Evolutionary conservation across 2,797 vertebrate genomes (phyloP).

Genomic region (Lepus townsendii): DNA sequence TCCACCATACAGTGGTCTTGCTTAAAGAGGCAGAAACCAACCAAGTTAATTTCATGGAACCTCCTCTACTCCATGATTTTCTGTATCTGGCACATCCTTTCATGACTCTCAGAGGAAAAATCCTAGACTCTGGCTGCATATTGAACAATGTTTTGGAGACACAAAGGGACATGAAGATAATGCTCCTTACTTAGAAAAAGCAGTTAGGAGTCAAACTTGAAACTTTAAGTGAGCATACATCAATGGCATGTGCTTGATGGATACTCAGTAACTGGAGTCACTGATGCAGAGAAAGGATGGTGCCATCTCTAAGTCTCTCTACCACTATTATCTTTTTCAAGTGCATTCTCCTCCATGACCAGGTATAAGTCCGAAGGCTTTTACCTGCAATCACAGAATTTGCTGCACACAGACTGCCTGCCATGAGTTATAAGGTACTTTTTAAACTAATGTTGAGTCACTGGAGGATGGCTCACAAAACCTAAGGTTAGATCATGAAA

Average conservation of each 20-base stretch:
- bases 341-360: not conserved
- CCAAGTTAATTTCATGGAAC: not conserved
- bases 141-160: slow-evolving; percentile 17
- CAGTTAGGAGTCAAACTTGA: slow-evolving; percentile 46
- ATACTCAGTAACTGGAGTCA: slow-evolving; percentile 42
- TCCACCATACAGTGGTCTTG: not conserved
- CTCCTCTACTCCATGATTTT: not conserved
- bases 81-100: not conserved
- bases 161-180: not conserved
- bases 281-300: slow-evolving; percentile 41
- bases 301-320: not conserved
- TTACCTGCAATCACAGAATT: slow-evolving; percentile 70
- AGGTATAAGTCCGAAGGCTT: slow-evolving; percentile 60
- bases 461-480: slow-evolving; percentile 73
- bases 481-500: slow-evolving; percentile 71
- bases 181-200: slow-evolving; percentile 44
- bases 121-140: not conserved
- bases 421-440: slow-evolving; percentile 39
- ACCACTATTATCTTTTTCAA: slow-evolving; percentile 65
- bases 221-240: slow-evolving; percentile 27
- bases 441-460: slow-evolving; percentile 61
- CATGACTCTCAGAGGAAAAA: not conserved
- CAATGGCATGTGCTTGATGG: not conserved
- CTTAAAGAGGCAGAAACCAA: not conserved
- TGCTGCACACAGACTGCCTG: slow-evolving; percentile 59